Conservation (phyloP, 2,113 vertebrate species). For the Danionella cerebrum region DNA sequence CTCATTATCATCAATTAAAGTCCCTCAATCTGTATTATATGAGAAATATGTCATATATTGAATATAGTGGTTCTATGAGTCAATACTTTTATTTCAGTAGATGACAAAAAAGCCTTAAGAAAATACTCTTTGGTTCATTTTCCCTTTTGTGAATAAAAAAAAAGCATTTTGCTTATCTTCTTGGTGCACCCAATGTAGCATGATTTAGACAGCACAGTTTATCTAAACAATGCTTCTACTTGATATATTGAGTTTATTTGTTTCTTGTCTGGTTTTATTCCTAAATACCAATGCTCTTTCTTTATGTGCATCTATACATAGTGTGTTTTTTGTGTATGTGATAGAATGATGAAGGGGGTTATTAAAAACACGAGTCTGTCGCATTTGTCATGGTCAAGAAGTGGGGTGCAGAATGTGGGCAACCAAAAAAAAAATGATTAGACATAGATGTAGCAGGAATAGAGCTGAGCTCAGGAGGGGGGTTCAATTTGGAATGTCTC, state of each 20-base stretch:
- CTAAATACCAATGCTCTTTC: not conserved
- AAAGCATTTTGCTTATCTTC: too few relatives aligned
- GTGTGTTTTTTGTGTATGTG: constrained; percentile 14
- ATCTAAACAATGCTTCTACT: too few relatives aligned
- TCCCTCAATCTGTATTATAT: too few relatives aligned
- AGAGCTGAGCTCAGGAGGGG: constrained; percentile 45
- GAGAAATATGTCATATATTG: too few relatives aligned
- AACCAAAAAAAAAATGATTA: constrained; percentile 57
- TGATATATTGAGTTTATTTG: not conserved
- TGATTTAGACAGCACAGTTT: too few relatives aligned
- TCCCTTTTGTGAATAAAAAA: too few relatives aligned
- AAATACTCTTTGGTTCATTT: too few relatives aligned
- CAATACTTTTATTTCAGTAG: too few relatives aligned
- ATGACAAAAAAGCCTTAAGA: too few relatives aligned
- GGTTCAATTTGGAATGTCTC: constrained; percentile 14
- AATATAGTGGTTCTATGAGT: too few relatives aligned
- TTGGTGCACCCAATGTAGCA: too few relatives aligned
- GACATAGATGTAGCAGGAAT: constrained; percentile 54
- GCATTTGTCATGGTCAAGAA: constrained; percentile 57
- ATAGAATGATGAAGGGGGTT: constrained; percentile 14
- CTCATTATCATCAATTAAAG: too few relatives aligned
- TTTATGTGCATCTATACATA: not conserved
- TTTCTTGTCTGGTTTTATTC: not conserved
- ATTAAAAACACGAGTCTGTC: constrained; percentile 32
- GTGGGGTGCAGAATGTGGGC: constrained; percentile 51